Conservation (phyloP, 1,140 invertebrate species). For the Drosophila pandora region DNA sequence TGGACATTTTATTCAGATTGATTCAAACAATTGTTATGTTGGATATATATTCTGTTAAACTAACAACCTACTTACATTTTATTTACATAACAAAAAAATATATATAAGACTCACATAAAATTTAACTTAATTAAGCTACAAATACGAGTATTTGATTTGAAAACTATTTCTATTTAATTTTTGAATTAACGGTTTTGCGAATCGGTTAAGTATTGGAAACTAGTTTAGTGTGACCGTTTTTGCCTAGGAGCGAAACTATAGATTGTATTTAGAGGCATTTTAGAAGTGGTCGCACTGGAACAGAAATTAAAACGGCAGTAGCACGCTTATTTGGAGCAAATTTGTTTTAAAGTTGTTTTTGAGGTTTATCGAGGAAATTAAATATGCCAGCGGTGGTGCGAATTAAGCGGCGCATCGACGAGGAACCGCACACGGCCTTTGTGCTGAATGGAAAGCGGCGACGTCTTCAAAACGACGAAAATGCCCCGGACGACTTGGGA, state of each 20-base stretch:
- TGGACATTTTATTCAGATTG: background rate
- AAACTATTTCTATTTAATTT: no score
- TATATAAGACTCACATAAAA: no score
- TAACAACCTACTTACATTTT: no score
- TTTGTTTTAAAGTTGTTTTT: constrained; percentile 15
- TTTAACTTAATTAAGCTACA: no score
- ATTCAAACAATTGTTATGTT: no score
- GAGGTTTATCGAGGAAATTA: background rate
- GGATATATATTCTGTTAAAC: no score
- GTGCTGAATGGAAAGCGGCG: constrained; percentile 85
- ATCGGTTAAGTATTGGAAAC: background rate
- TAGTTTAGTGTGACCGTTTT: background rate
- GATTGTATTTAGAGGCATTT: background rate
- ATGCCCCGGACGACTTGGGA: constrained; percentile 17
- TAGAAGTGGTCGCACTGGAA: background rate
- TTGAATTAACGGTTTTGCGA: background rate
- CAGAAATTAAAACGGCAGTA: background rate
- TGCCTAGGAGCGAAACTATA: no score
- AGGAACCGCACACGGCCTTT: constrained; percentile 85
- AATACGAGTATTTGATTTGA: no score
- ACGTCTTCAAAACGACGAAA: constrained; percentile 76
- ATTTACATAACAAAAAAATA: no score
- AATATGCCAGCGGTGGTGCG: constrained; percentile 86
- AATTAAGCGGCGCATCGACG: constrained; percentile 85
- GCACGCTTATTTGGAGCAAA: background rate